phyloP scores from a whole-genome alignment of 2,797 vertebrate species.

The Sebastes iracundus region DNA sequence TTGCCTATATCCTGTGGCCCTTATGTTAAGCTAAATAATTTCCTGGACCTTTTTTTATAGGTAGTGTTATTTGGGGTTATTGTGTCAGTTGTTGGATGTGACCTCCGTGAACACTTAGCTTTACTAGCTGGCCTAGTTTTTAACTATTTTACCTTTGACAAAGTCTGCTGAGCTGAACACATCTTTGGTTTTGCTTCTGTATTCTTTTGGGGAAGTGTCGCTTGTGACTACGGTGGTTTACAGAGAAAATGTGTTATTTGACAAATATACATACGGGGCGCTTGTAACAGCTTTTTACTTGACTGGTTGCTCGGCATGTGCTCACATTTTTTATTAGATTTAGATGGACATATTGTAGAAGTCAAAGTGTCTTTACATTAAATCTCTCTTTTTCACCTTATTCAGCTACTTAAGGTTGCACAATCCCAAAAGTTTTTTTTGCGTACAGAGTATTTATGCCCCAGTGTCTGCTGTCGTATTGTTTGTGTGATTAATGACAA shows the following conservation, averaged over 20 bases:
- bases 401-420: not conserved
- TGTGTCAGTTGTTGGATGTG: constrained; percentile 56
- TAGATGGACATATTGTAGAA: not conserved
- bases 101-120: constrained; percentile 42
- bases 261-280: constrained; percentile 13
- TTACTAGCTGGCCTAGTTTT: constrained; percentile 25
- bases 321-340: not conserved
- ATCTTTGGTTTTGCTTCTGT: constrained; percentile 76
- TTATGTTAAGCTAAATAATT: constrained; percentile 78
- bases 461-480: constrained; percentile 24
- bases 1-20: constrained; percentile 76
- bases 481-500: constrained; percentile 56
- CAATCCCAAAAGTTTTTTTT: constrained; percentile 18
- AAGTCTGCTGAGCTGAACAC: constrained; percentile 61
- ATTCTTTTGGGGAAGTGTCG: constrained; percentile 72
- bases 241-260: constrained; percentile 48
- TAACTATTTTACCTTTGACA: constrained; percentile 36
- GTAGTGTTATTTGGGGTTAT: constrained; percentile 62
- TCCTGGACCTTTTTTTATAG: constrained; percentile 64
- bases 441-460: constrained; percentile 12
- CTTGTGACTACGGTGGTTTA: constrained; percentile 59
- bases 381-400: not conserved
- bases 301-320: not conserved
- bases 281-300: constrained; percentile 9
- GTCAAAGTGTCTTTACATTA: not conserved